Evolutionary conservation across 2,113 vertebrate species (phyloP).

Genomic region (Gallinago undulata): DNA sequence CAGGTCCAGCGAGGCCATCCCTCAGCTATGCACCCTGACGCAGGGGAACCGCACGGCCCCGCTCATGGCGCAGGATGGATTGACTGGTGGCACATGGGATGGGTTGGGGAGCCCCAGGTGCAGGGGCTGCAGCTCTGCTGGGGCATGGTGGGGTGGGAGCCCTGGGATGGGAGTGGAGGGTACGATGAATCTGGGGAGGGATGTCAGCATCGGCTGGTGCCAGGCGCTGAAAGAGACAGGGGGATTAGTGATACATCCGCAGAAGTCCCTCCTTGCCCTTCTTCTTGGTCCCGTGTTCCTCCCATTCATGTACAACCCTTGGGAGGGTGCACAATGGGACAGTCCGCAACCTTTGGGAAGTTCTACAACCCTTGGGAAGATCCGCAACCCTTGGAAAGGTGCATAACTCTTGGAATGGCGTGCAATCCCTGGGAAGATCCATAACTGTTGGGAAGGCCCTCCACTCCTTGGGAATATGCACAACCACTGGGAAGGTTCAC

Average conservation of each 20-base stretch:
- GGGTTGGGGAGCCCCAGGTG: accelerated
- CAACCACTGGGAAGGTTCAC: not conserved
- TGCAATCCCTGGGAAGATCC: not conserved
- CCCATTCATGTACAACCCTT: not conserved
- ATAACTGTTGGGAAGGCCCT: accelerated
- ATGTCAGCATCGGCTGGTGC: not conserved
- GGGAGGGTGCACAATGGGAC: not conserved
- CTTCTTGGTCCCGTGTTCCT: not conserved
- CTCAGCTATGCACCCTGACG: conserved; percentile 60
- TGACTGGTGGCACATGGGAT: accelerated
- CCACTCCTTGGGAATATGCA: not conserved
- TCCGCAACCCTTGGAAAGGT: accelerated
- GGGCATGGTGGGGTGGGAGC: not conserved
- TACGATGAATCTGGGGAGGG: not conserved
- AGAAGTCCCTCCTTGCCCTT: not conserved
- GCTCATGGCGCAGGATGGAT: not conserved
- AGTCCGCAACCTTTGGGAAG: not conserved
- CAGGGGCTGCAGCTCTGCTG: not conserved
- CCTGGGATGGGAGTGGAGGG: accelerated
- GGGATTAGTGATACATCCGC: not conserved
- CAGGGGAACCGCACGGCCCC: not conserved
- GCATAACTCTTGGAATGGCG: not conserved
- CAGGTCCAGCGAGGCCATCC: conserved; percentile 97
- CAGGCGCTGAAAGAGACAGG: conserved; percentile 55
- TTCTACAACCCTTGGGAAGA: not conserved